Conservation (phyloP, 2,797 vertebrate species). For the Falco berigora region DNA sequence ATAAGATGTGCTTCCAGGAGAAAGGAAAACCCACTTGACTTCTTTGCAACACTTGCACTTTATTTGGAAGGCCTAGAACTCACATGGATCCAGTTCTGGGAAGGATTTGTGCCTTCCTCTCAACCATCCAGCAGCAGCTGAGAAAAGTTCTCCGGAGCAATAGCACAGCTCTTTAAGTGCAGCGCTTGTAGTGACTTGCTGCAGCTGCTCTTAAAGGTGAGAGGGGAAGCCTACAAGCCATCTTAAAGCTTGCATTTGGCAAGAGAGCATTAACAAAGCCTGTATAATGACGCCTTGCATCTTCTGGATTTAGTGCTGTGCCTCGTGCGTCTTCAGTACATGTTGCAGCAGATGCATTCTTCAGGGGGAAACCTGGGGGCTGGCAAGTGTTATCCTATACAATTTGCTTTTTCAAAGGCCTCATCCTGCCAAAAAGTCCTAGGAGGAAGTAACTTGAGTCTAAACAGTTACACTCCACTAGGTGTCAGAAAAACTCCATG, state of each 20-base stretch:
- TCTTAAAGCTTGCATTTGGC: not conserved
- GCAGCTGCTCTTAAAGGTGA: not conserved
- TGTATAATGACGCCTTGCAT: not conserved
- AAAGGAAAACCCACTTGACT: not conserved
- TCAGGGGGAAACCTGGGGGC: not conserved
- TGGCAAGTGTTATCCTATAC: not conserved
- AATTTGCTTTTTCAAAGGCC: not conserved
- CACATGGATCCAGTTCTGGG: not conserved
- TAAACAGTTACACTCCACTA: slow-evolving; percentile 41
- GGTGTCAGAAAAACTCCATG: slow-evolving; percentile 64
- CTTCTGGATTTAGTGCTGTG: not conserved
- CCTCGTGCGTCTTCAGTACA: not conserved
- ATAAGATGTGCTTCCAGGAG: not conserved
- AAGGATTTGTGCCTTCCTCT: not conserved
- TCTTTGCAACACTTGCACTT: not conserved
- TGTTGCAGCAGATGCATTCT: not conserved
- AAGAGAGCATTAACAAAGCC: not conserved
- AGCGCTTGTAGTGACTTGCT: not conserved
- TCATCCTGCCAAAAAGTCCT: not conserved
- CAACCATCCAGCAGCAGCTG: not conserved
- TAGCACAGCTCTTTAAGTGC: not conserved
- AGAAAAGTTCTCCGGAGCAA: not conserved
- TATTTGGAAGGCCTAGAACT: not conserved
- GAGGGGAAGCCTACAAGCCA: not conserved
- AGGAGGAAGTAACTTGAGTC: not conserved